Conservation (phyloP, 2,113 vertebrate species). For the Pyrgilauda ruficollis region DNA sequence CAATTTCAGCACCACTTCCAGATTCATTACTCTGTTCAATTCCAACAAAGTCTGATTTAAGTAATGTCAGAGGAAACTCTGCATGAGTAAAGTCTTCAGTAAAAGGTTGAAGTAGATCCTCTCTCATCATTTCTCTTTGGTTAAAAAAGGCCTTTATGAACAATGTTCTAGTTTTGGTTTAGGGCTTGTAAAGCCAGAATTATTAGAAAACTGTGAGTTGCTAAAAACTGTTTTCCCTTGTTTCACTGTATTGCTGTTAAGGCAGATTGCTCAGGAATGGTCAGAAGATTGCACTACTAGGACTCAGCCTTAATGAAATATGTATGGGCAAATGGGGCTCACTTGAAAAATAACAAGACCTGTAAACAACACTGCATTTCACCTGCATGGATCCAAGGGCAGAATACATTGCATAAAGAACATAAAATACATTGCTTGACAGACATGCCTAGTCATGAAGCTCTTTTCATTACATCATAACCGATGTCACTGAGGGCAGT, state of each 20-base stretch:
- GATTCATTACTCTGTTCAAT: background rate
- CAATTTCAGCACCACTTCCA: background rate
- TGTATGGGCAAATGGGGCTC: background rate
- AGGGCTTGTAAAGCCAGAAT: background rate
- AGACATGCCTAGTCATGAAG: background rate
- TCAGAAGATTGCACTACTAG: slow-evolving; percentile 46
- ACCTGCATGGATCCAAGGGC: background rate
- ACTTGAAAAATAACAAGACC: slow-evolving; percentile 15
- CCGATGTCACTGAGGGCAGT: background rate
- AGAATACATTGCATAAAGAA: background rate
- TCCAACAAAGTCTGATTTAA: background rate
- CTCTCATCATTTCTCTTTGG: background rate
- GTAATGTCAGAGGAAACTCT: background rate
- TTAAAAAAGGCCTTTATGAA: background rate
- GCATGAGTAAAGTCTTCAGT: background rate
- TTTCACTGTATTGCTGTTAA: background rate
- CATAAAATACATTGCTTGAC: background rate
- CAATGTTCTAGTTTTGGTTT: background rate
- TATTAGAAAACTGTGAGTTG: background rate
- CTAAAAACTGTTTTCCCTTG: background rate
- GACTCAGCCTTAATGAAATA: slow-evolving; percentile 57
- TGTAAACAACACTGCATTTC: background rate
- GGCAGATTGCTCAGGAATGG: slow-evolving; percentile 35
- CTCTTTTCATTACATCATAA: background rate
- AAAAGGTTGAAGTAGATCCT: background rate